Percentiles rank a stretch among this genome's conserved stretches.
phyloP scores from a whole-genome alignment of 2,113 vertebrate species.

The Sylvia atricapilla region DNA sequence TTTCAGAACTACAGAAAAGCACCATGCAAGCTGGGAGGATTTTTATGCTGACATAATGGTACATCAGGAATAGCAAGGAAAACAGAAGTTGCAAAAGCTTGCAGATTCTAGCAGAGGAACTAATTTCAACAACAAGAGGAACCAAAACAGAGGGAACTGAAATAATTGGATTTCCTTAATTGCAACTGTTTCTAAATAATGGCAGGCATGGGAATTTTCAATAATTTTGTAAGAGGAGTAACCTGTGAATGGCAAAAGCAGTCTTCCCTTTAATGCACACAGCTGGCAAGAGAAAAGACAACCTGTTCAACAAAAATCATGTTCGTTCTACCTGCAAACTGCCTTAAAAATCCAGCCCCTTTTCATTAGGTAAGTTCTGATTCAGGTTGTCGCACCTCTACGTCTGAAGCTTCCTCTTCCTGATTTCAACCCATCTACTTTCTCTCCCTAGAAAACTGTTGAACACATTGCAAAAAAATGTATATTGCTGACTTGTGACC shows the following conservation, averaged over 20 bases:
- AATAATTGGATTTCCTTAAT: conserved; percentile 3
- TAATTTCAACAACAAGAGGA: neutral
- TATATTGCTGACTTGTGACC: neutral
- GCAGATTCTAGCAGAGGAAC: neutral
- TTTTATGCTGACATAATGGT: neutral
- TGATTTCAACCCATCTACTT: neutral
- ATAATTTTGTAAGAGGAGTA: neutral
- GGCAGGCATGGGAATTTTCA: neutral
- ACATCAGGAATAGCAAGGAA: accelerated
- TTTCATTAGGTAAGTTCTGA: neutral
- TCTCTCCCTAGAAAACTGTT: neutral
- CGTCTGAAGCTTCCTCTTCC: neutral
- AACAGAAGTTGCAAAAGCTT: neutral
- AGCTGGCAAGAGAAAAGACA: neutral
- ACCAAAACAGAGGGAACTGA: conserved; percentile 1
- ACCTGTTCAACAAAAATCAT: neutral
- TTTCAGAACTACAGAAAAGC: neutral
- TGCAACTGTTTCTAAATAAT: neutral
- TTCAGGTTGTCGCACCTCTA: neutral
- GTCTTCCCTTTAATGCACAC: neutral
- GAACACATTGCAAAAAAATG: neutral
- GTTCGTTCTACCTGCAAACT: neutral
- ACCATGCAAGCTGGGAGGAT: neutral
- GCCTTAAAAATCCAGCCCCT: neutral
- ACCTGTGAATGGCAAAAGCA: neutral